Evolutionary conservation across 2,888 invertebrate species (phyloP).

Genomic region (Tuberolachnus salignus): DNA sequence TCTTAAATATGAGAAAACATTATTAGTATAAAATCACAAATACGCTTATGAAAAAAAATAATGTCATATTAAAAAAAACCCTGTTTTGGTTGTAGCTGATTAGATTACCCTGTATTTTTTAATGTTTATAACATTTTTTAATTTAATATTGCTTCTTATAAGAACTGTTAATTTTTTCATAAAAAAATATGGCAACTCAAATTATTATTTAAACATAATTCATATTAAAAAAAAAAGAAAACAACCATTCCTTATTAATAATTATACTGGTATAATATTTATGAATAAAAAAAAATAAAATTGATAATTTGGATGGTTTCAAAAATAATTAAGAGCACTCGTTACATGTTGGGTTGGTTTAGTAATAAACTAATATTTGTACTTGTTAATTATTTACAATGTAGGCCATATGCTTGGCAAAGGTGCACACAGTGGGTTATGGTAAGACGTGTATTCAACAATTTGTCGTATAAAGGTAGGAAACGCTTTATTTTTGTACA

Average conservation of each 20-base stretch:
- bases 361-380: slow-evolving; percentile 25
- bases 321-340: too few relatives aligned
- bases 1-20: slow-evolving; percentile 17
- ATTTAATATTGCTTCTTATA: slow-evolving; percentile 21
- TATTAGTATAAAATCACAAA: slow-evolving; percentile 32
- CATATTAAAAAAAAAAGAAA: slow-evolving; percentile 5
- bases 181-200: background rate
- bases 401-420: slow-evolving; percentile 50
- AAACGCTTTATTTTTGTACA: slow-evolving; percentile 62
- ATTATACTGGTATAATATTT: background rate
- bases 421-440: slow-evolving; percentile 39
- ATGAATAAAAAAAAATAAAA: background rate
- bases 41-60: slow-evolving; percentile 1
- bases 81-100: slow-evolving; percentile 32
- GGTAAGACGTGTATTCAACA: slow-evolving; percentile 59
- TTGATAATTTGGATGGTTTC: too few relatives aligned
- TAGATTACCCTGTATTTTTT: slow-evolving; percentile 39
- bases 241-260: slow-evolving; percentile 21
- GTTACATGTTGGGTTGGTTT: slow-evolving; percentile 13
- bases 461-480: slow-evolving; percentile 61
- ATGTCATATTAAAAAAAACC: slow-evolving; percentile 10
- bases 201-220: slow-evolving; percentile 15
- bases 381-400: slow-evolving; percentile 33
- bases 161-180: slow-evolving; percentile 6
- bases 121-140: background rate